Base-by-base conservation (phyloP, 2,888 invertebrate genomes). In the Agrotis puta region DNA sequence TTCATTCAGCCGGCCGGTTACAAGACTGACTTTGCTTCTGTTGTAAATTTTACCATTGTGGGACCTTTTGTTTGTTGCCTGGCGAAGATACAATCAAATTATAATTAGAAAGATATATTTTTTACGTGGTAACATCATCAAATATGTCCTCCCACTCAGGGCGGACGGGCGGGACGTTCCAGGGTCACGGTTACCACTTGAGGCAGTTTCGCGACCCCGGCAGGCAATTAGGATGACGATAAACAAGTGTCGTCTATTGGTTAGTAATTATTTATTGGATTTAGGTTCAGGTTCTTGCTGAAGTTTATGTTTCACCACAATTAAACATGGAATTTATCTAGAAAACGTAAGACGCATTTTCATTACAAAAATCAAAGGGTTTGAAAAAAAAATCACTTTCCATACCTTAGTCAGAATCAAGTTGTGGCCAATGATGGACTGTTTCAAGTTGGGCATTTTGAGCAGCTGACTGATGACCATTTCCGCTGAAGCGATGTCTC, bases 361-460 rank as follows among this genome's bases (percentile, higher is more conserved):
- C 7, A 33, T 18, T 22, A 22, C n/a, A 13, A 1, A 13, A n/a
- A 5, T 16, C 2, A 45, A 9, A 39, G 11, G 39, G 45, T 1
- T 45, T 45, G 2, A 39, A 39, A 33, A 9, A 33, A 39, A 11
- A 39, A 5, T 1, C 33, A 7, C 33, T 33, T 11, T 39, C 3
- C 13, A 54, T 86, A 94, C 94, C 90, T 91, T 94, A 18, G 94
- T 93, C 33, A 94, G 84, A 56, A 93, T 82, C 33, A 94, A 74
- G 69, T 91, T 86, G 50, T 87, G 86, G 57, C 85, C 89, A 9
- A 88, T 64, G 14, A 94, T 83, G 2, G 88, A 85, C 3, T 86
- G 74, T 66, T 88, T 89, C 51, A 93, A 88, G 6, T 89, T 88
- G 0, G 92, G 89, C 47, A 92, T 88, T 75, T 90, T 88, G 11